phyloP scores from a whole-genome alignment of 2,113 vertebrate species.

The Ibidorhyncha struthersii region DNA sequence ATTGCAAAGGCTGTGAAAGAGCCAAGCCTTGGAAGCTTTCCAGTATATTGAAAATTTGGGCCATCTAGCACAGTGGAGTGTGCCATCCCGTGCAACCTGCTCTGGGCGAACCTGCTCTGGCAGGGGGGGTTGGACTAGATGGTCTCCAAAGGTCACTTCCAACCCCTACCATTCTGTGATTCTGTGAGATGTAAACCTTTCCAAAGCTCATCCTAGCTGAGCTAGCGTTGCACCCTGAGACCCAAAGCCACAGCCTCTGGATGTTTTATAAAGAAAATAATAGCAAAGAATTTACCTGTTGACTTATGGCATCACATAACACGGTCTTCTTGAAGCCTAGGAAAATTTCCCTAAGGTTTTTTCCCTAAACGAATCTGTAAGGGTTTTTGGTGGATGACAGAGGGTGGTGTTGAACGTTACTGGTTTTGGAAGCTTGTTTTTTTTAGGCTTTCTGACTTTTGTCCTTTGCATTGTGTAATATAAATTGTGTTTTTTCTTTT shows the following conservation, averaged over 20 bases:
- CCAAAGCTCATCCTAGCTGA: background rate
- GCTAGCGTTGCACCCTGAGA: background rate
- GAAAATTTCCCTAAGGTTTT: background rate
- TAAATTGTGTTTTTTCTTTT: constrained; percentile 23
- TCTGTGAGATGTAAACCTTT: background rate
- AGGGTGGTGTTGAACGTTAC: background rate
- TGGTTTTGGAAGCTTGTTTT: background rate
- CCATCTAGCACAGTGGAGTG: background rate
- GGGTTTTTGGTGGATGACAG: background rate
- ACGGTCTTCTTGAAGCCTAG: background rate
- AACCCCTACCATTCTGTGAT: background rate
- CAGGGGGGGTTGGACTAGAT: too few species aligned
- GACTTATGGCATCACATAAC: background rate
- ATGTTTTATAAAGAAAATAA: background rate
- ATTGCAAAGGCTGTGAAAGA: background rate
- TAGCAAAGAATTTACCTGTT: background rate
- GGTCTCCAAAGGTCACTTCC: too few species aligned
- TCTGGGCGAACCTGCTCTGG: too few species aligned
- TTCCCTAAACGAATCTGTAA: background rate
- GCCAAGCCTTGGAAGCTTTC: background rate
- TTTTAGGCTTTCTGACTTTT: background rate
- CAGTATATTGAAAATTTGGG: background rate
- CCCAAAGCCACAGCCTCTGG: background rate
- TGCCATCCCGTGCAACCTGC: too few species aligned
- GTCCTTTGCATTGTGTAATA: background rate